phyloP scores from a whole-genome alignment of 1,140 invertebrate genomes.

The Idris sp. region DNA sequence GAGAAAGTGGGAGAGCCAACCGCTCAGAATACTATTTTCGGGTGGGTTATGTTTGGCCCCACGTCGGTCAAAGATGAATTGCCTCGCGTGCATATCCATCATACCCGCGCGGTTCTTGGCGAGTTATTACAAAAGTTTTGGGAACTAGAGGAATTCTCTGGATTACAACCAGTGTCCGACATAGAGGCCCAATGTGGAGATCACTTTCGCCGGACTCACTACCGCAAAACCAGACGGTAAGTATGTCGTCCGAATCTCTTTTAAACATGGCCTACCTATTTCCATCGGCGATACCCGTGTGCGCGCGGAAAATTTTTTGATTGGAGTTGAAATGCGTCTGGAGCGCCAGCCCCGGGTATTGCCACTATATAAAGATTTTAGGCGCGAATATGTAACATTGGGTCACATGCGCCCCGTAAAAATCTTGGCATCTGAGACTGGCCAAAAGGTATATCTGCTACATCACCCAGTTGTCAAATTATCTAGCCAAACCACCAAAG shows the following conservation, averaged over 20 bases:
- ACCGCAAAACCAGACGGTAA: neutral
- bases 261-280: neutral
- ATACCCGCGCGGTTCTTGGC: too few species aligned
- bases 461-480: neutral
- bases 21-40: neutral
- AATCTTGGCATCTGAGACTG: neutral
- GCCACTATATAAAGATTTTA: neutral
- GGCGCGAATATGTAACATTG: neutral
- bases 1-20: neutral
- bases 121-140: neutral
- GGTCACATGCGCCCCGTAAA: neutral
- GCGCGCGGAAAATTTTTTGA: too few species aligned
- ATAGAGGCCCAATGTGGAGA: neutral
- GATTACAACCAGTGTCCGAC: too few species aligned
- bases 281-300: neutral
- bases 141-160: neutral
- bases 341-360: too few species aligned
- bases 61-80: too few species aligned
- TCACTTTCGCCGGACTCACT: neutral
- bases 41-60: neutral
- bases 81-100: too few species aligned
- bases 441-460: neutral
- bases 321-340: too few species aligned
- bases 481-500: neutral
- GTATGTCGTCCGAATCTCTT: too few species aligned